phyloP scores from a whole-genome alignment of 2,797 vertebrate genomes.

The Urocyon cinereoargenteus region DNA sequence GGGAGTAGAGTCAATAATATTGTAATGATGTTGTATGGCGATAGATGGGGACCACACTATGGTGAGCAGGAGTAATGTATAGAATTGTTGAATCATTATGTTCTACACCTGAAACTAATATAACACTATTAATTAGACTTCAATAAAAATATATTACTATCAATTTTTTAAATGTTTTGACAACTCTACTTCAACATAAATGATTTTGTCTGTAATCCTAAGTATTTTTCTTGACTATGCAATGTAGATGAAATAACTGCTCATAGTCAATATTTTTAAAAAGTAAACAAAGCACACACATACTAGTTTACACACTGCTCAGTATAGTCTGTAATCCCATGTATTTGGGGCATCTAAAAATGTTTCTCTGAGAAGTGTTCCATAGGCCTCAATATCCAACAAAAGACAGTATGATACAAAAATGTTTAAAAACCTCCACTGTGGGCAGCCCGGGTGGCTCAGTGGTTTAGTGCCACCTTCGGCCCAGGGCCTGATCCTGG shows the following conservation, averaged over 20 bases:
- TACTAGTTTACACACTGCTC: conserved; percentile 76
- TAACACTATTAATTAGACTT: not conserved
- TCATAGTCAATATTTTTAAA: conserved; percentile 58
- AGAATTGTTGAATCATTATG: not conserved
- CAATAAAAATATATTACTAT: not conserved
- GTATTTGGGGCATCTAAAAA: not conserved
- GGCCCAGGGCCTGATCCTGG: too few relatives aligned
- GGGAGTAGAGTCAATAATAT: not conserved
- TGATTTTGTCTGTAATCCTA: not conserved
- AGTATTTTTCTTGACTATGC: not conserved
- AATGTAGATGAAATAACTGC: conserved; percentile 64
- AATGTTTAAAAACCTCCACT: not conserved
- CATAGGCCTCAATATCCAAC: not conserved
- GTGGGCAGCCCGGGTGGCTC: not conserved
- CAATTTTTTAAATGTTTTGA: conserved; percentile 18
- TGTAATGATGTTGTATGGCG: not conserved
- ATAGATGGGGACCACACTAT: not conserved
- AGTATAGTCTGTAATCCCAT: conserved; percentile 36
- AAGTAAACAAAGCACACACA: conserved; percentile 65
- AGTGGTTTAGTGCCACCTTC: too few relatives aligned
- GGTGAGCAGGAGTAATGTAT: not conserved
- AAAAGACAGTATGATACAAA: not conserved
- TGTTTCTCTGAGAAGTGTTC: conserved; percentile 17
- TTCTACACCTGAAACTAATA: not conserved
- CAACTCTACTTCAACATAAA: not conserved